These are phyloP conservation scores for Eclectus roratus DNA, from an alignment of 2,113 vertebrate species.

Conservation along the genomic window DNA sequence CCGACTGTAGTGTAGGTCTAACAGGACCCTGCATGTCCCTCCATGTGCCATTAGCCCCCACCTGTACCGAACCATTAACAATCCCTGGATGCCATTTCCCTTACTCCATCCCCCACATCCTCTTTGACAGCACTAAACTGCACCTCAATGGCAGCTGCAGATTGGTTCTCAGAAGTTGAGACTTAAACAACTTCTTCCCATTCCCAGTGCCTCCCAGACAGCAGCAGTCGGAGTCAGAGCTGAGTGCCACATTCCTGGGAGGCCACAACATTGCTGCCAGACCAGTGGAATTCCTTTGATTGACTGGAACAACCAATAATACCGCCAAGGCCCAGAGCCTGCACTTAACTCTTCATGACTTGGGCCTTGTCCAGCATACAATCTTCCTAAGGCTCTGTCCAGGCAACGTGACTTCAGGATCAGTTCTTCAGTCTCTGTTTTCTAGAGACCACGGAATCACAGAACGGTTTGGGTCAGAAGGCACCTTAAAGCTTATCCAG, in stretches of 20 bases:
- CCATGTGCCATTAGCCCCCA: background rate
- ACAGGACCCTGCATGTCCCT: background rate
- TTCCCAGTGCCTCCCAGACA: background rate
- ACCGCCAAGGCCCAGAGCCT: background rate
- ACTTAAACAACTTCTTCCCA: background rate
- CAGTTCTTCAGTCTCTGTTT: background rate
- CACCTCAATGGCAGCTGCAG: background rate
- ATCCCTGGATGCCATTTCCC: background rate
- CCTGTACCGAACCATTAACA: background rate
- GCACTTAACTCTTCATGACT: background rate
- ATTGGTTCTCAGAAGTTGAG: background rate
- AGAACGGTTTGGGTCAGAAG: background rate
- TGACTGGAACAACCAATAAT: background rate
- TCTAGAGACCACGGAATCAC: background rate
- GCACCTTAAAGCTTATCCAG: background rate
- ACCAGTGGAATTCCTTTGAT: background rate
- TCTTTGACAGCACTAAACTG: background rate
- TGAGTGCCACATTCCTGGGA: background rate
- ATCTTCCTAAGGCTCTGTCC: background rate
- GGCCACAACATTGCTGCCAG: background rate
- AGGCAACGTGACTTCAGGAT: background rate
- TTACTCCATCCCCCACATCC: background rate
- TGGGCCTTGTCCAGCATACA: background rate
- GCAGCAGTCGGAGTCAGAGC: background rate
- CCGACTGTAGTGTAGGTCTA: background rate